These are phyloP conservation scores for Petroica traversi DNA, from an alignment of 2,113 vertebrate species.

Conservation along the genomic window DNA sequence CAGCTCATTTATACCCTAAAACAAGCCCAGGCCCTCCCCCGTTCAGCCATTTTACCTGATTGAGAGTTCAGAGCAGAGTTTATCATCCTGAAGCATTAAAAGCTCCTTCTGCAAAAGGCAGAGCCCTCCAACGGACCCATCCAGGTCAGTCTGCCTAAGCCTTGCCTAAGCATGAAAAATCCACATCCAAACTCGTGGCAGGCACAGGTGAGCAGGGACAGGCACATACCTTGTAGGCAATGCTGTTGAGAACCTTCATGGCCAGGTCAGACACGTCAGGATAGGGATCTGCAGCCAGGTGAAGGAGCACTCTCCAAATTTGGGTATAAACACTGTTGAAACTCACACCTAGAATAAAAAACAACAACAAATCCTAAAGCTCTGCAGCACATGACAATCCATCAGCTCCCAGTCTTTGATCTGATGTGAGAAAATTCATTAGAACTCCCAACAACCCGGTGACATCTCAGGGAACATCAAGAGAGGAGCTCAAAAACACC, in stretches of 20 bases:
- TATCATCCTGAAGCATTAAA: background rate
- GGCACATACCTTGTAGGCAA: conserved; percentile 89
- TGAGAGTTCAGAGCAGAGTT: background rate
- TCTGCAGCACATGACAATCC: background rate
- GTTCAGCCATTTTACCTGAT: background rate
- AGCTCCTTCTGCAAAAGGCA: conserved; percentile 2
- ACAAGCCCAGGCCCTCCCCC: conserved; percentile 21
- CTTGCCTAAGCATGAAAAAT: background rate
- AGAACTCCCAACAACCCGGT: background rate
- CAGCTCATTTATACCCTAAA: background rate
- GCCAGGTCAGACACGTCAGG: conserved; percentile 95
- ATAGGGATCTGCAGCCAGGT: conserved; percentile 93
- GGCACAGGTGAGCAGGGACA: background rate
- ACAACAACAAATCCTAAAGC: background rate
- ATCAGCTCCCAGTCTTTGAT: background rate
- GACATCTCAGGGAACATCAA: background rate
- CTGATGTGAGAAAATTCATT: conserved; percentile 52
- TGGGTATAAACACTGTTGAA: conserved; percentile 99
- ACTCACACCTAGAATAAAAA: conserved; percentile 83
- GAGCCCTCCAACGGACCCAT: background rate
- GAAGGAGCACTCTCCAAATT: conserved; percentile 94
- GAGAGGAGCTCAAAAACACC: background rate
- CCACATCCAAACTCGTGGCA: background rate
- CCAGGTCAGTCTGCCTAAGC: background rate
- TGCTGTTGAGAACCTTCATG: conserved; percentile 97